Conservation (phyloP, 1,140 invertebrate species). For the Drosophila repletoides region DNA sequence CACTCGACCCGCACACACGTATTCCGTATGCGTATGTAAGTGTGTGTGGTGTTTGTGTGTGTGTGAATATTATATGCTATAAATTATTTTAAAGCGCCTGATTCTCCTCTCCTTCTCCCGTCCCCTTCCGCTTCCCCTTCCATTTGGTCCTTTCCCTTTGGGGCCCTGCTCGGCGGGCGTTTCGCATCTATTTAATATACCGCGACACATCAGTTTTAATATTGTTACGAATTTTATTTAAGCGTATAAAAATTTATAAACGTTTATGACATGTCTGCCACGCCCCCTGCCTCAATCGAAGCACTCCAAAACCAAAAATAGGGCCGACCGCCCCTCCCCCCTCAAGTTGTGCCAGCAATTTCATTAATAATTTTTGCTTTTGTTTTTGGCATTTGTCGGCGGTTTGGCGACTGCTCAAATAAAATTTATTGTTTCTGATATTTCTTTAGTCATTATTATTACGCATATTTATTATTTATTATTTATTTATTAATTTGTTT, state of each 20-base stretch:
- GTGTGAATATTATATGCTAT: slow-evolving; percentile 70
- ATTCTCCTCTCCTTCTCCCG: not conserved
- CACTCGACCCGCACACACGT: slow-evolving; percentile 43
- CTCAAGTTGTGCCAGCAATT: not conserved
- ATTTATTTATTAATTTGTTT: slow-evolving; percentile 80
- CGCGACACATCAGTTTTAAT: slow-evolving; percentile 74
- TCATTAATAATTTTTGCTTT: slow-evolving; percentile 42
- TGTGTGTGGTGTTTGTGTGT: slow-evolving; percentile 12
- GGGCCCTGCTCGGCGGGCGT: not conserved
- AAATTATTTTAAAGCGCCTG: slow-evolving; percentile 75
- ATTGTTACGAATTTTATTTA: slow-evolving; percentile 74
- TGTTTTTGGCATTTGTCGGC: slow-evolving; percentile 37
- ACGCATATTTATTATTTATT: slow-evolving; percentile 76
- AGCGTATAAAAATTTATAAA: slow-evolving; percentile 71
- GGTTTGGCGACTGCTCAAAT: slow-evolving; percentile 66
- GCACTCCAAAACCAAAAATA: not conserved
- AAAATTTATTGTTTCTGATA: slow-evolving; percentile 79
- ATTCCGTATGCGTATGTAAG: slow-evolving; percentile 8
- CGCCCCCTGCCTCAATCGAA: not conserved
- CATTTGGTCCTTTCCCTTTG: not conserved
- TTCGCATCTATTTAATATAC: slow-evolving; percentile 69
- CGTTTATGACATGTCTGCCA: slow-evolving; percentile 66
- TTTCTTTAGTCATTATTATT: slow-evolving; percentile 79
- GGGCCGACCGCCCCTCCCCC: not conserved
- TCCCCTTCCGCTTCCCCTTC: not conserved